Conservation (phyloP, 2,113 vertebrate genomes). For the Stegostoma tigrinum region DNA sequence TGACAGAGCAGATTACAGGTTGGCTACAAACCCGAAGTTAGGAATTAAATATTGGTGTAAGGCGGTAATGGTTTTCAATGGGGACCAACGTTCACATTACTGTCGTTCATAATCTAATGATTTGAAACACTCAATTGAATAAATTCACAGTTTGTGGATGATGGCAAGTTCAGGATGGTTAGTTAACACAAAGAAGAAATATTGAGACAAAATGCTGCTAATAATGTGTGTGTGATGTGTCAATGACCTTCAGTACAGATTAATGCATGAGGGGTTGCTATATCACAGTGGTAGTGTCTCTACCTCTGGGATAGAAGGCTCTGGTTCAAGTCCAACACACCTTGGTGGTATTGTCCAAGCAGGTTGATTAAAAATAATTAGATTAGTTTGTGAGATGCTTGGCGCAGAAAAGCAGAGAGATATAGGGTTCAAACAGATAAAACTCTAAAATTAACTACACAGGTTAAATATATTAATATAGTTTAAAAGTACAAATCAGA, state of each 20-base stretch:
- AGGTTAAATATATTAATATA: no score
- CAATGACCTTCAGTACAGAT: neutral
- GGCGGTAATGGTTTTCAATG: neutral
- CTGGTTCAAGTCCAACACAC: no score
- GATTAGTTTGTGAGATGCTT: neutral
- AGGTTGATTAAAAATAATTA: no score
- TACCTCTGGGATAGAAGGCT: no score
- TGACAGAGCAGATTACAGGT: neutral
- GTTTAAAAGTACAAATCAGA: no score
- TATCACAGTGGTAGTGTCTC: no score
- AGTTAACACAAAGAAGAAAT: neutral
- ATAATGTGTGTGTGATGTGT: neutral
- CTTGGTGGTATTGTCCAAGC: no score
- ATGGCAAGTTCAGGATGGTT: neutral
- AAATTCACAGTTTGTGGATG: neutral
- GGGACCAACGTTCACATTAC: neutral
- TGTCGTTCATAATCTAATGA: neutral
- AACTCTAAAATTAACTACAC: no score
- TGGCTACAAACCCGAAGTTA: neutral
- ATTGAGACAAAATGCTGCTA: neutral
- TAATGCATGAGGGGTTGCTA: no score
- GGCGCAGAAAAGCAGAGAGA: neutral
- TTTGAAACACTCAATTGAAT: neutral
- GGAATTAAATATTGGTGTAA: neutral
- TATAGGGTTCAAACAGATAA: no score